Evolutionary conservation across 2,113 vertebrate genomes (phyloP), one percentile per base, ranked within the genome.

Genomic region (Madoqua kirkii): DNA sequence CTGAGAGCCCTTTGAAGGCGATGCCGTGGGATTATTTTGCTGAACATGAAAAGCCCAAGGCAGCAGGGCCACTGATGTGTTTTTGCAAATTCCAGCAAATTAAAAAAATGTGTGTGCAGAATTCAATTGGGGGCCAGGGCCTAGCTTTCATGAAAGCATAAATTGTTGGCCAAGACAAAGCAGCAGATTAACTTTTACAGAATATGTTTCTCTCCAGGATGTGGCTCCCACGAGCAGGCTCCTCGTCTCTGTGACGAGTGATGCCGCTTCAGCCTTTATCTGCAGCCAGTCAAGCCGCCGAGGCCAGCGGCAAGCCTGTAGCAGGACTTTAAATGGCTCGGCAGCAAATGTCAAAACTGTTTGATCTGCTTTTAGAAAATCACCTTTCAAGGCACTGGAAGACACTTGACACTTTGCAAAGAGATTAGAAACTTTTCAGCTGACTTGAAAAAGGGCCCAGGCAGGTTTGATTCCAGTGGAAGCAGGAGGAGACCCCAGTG

Each of bases 331-430:
- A 98, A 98, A 98, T 95, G 98, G 98, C 98, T 98, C 93, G 43
- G 97, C 98, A 98, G 98, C 67, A 99, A 99, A 99, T 99, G 98
- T 98, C 99, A 99, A 43, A 98, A 98, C 78, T 89, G 98, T 99
- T 98, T 98, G 98, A 99, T 99, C 98, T 98, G 96, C 92, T 98
- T 98, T 98, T 96, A 98, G 94, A 98, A 97, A 98, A 98, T 96
- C 97, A 98, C 98, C 97, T 99, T 98, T 98, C 94, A 96, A 98
- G 98, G 97, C 92, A 91, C 98, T 96, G 89, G 98, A 98, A 98
- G 98, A 97, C 59, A 98, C 95, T 98, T 98, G 98, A 97, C 97
- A 97, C 98, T 98, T 98, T 96, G 98, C 98, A 98, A 98, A 98
- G 97, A 98, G 97, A 98, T 99, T 98, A 92, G 97, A 98, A 99